Percentiles rank a stretch among this genome's conserved stretches.
phyloP scores from a whole-genome alignment of 2,113 vertebrate species.

The Ciconia boyciana region DNA sequence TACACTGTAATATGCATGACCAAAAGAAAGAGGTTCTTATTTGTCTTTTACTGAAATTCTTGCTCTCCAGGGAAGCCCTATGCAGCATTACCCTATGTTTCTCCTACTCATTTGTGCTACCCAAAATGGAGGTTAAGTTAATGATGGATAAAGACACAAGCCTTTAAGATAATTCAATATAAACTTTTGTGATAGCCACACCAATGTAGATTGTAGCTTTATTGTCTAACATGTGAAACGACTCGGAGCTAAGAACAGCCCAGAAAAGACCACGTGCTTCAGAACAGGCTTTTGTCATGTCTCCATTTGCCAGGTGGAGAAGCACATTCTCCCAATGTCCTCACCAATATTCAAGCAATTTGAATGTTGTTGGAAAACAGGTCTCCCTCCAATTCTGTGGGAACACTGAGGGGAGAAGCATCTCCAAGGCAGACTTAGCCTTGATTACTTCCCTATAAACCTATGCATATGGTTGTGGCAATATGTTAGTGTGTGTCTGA shows the following conservation, averaged over 20 bases:
- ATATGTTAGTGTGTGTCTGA: background rate
- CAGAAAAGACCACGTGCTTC: background rate
- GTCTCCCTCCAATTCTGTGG: background rate
- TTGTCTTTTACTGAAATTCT: background rate
- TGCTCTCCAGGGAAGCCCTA: background rate
- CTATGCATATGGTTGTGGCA: background rate
- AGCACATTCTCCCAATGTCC: background rate
- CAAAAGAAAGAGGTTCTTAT: background rate
- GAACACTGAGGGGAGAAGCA: background rate
- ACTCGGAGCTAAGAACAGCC: background rate
- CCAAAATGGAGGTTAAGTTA: background rate
- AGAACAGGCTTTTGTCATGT: background rate
- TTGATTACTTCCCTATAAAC: background rate
- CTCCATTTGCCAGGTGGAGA: background rate
- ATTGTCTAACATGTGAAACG: background rate
- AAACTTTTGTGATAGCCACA: background rate
- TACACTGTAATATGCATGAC: background rate
- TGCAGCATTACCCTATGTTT: background rate
- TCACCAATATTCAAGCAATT: background rate
- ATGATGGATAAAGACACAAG: background rate
- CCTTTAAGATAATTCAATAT: background rate
- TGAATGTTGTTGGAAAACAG: background rate
- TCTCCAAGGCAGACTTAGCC: background rate
- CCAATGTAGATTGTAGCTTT: background rate
- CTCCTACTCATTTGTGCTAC: background rate